A percentile compares a stretch with the other conserved stretches of the same genome.
phyloP scores from a whole-genome alignment of 2,113 vertebrate species.

The Mungos mungo region DNA sequence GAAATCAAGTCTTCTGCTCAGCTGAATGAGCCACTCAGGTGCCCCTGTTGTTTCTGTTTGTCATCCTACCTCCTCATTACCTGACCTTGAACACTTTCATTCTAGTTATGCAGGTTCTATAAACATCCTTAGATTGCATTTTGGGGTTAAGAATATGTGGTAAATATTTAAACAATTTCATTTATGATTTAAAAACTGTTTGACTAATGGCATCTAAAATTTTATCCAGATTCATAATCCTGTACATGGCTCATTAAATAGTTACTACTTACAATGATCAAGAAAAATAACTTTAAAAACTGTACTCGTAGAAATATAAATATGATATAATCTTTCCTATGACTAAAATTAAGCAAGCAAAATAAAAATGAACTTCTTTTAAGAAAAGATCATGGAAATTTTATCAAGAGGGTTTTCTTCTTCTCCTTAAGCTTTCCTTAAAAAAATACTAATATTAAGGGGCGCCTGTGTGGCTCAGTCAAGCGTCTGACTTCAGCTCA shows the following conservation, averaged over 20 bases:
- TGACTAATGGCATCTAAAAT: neutral
- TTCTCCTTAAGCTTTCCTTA: conserved; percentile 9
- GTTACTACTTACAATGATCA: neutral
- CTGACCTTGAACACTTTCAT: neutral
- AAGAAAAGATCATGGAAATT: neutral
- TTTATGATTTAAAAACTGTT: neutral
- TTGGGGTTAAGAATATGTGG: neutral
- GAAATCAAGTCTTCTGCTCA: too few relatives aligned
- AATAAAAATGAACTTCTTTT: conserved; percentile 8
- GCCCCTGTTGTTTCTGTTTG: neutral
- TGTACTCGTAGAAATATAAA: neutral
- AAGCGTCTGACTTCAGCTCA: too few relatives aligned
- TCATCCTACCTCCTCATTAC: neutral
- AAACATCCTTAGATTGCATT: neutral
- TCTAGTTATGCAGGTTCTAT: neutral
- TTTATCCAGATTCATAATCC: neutral
- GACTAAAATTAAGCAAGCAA: neutral
- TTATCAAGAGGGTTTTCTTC: conserved; percentile 16
- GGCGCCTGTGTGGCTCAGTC: too few relatives aligned
- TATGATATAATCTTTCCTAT: neutral
- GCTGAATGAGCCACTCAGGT: too few relatives aligned
- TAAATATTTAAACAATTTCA: conserved; percentile 15
- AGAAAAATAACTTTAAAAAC: conserved; percentile 27
- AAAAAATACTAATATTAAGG: neutral
- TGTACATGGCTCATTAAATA: neutral